Percentiles rank a stretch among this genome's conserved stretches.
phyloP scores from a whole-genome alignment of 2,113 vertebrate species.

The Chaetodon auriga region DNA sequence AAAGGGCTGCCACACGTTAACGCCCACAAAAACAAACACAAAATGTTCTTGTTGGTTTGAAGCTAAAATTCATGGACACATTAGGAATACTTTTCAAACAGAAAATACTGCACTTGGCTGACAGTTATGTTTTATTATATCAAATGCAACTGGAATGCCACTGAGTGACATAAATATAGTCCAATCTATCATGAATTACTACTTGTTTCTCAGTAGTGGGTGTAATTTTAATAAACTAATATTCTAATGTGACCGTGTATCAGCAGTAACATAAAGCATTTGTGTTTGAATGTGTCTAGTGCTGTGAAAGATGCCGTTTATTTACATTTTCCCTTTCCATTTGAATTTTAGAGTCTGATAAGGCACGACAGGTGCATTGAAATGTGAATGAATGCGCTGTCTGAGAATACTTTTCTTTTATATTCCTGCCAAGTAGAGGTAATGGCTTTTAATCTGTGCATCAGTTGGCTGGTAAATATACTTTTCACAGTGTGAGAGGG shows the following conservation, averaged over 20 bases:
- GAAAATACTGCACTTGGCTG: background rate
- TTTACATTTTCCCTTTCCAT: conserved; percentile 51
- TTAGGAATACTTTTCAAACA: background rate
- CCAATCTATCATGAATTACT: background rate
- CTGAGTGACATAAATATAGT: background rate
- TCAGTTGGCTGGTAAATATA: conserved; percentile 64
- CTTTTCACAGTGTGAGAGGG: conserved; percentile 43
- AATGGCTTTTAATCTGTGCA: conserved; percentile 77
- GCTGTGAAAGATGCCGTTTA: conserved; percentile 14
- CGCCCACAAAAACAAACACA: background rate
- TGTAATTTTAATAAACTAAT: background rate
- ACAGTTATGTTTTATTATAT: background rate
- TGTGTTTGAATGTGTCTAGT: conserved; percentile 15
- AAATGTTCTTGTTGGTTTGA: background rate
- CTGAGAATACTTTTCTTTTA: conserved; percentile 57
- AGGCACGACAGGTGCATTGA: conserved; percentile 39
- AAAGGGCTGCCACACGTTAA: background rate
- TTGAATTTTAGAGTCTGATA: background rate
- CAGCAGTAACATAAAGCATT: background rate
- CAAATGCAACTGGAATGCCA: background rate
- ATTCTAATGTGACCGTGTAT: background rate
- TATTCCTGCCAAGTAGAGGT: conserved; percentile 57
- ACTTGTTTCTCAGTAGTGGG: background rate
- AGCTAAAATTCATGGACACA: background rate
- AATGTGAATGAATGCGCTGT: conserved; percentile 60